A percentile compares a stretch with the other conserved stretches of the same genome.
phyloP scores from a whole-genome alignment of 2,888 invertebrate species.

The Scaptomyza caliginosa region DNA sequence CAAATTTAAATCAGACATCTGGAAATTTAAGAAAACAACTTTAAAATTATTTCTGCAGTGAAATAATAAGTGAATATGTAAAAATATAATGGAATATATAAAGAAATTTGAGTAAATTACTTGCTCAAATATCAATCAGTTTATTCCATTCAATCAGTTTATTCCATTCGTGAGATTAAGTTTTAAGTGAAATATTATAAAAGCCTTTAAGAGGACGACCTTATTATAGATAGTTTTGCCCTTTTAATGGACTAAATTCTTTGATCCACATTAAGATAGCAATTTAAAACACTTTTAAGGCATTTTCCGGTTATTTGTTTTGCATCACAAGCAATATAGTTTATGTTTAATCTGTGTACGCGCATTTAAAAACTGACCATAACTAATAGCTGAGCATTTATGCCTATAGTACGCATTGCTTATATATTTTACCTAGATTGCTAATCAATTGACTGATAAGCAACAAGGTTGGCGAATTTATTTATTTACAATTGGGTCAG shows the following conservation, averaged over 20 bases:
- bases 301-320: not conserved
- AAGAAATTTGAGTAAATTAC: too few species aligned
- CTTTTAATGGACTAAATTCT: too few species aligned
- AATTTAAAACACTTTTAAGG: too few species aligned
- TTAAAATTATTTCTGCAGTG: not conserved
- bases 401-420: not conserved
- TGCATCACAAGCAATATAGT: slow-evolving; percentile 13
- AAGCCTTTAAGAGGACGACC: too few species aligned
- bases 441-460: slow-evolving; percentile 13
- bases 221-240: too few species aligned
- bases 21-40: not conserved
- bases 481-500: not conserved
- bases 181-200: too few species aligned
- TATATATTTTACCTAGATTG: not conserved
- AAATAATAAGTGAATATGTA: too few species aligned
- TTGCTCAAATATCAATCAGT: too few species aligned
- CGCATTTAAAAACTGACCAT: slow-evolving; percentile 9
- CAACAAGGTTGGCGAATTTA: slow-evolving; percentile 8
- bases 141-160: too few species aligned
- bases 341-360: slow-evolving; percentile 1
- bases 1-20: not conserved
- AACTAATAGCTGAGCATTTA: not conserved
- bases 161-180: too few species aligned
- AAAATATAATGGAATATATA: too few species aligned
- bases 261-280: too few species aligned